These are phyloP conservation scores for Zaprionus africanus DNA, from an alignment of 1,140 invertebrate species.

Conservation along the genomic window DNA sequence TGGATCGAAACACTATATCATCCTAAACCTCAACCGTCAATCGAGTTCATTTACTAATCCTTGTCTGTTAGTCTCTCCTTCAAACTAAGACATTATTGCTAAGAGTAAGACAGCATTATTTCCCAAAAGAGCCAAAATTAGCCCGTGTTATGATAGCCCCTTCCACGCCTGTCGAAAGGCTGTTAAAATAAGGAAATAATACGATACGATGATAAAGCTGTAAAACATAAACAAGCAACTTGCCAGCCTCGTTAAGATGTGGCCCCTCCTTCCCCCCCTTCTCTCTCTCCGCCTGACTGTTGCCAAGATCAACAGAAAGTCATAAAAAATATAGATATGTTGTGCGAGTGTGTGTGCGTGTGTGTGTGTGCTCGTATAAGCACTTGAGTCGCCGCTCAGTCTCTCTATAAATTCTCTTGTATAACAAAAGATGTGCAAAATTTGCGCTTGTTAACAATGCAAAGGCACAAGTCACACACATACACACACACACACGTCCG, in stretches of 20 bases:
- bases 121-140: neutral
- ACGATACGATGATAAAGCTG: conserved; percentile 51
- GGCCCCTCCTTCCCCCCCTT: neutral
- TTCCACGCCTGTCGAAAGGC: neutral
- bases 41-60: neutral
- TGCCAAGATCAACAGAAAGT: conserved; percentile 75
- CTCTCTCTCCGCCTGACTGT: neutral
- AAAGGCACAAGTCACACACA: conserved; percentile 51
- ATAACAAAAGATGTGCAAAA: conserved; percentile 73
- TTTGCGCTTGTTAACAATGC: conserved; percentile 76
- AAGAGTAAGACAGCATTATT: too few species aligned
- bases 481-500: conserved; percentile 16
- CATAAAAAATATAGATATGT: conserved; percentile 80
- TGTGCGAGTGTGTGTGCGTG: conserved; percentile 28
- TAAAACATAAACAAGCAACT: conserved; percentile 58
- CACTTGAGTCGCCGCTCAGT: conserved; percentile 41
- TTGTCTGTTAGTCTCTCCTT: neutral
- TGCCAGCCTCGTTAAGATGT: conserved; percentile 1
- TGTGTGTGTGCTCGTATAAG: conserved; percentile 21
- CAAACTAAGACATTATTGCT: too few species aligned
- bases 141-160: neutral
- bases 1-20: too few species aligned
- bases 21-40: too few species aligned
- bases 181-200: conserved; percentile 10
- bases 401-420: conserved; percentile 69